Evolutionary conservation across 2,888 invertebrate species (phyloP).

Genomic region (Pachycephus smyrnensis): DNA sequence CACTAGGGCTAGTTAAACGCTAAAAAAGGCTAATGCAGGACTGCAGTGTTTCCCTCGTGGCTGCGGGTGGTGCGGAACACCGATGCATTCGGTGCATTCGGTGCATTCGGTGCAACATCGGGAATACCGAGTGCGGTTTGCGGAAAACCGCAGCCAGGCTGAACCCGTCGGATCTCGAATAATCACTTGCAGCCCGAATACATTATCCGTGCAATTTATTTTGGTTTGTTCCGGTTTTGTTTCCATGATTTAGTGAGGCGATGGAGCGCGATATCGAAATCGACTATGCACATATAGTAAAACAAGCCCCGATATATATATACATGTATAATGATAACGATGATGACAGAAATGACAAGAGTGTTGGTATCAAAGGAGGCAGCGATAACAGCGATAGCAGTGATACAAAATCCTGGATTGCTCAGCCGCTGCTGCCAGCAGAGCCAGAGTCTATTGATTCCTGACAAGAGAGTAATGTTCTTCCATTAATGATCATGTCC

Average conservation of each 20-base stretch:
- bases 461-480: slow-evolving; percentile 61
- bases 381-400: not conserved
- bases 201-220: slow-evolving; percentile 63
- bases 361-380: not conserved
- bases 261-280: slow-evolving; percentile 15
- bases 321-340: not conserved
- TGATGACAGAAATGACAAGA: not conserved
- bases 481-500: slow-evolving; percentile 62
- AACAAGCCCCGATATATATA: not conserved
- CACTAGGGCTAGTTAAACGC: not conserved
- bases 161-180: slow-evolving; percentile 58
- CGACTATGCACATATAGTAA: not conserved
- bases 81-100: not conserved
- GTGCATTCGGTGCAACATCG: slow-evolving; percentile 22
- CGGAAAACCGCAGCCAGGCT: slow-evolving; percentile 55
- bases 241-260: slow-evolving; percentile 53
- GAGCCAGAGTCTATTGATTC: slow-evolving; percentile 57
- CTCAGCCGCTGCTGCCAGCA: slow-evolving; percentile 24
- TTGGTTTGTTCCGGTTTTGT: slow-evolving; percentile 60
- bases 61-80: not conserved
- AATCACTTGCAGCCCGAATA: slow-evolving; percentile 64
- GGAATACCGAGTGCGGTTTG: slow-evolving; percentile 45
- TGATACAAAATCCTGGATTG: not conserved
- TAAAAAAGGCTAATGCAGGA: not conserved
- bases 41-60: not conserved